Percentiles rank a stretch among this genome's conserved stretches.
phyloP scores from a whole-genome alignment of 37 sponge, comb jelly and placozoan species.

The Chondrilla cf. caribensis region DNA sequence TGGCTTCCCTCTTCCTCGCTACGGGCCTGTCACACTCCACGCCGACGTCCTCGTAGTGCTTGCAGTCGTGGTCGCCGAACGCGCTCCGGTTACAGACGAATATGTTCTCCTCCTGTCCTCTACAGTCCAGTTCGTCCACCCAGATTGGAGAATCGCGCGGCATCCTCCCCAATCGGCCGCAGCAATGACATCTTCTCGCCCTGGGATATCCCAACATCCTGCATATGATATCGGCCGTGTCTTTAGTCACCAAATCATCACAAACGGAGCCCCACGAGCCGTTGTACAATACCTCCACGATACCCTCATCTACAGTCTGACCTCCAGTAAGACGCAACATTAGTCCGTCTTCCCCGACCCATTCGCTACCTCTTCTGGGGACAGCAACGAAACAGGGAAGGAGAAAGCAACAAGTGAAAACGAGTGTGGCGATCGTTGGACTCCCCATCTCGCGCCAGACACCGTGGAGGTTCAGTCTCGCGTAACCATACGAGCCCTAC shows the following conservation, averaged over 20 bases:
- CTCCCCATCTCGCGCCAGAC: too few species aligned
- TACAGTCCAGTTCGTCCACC: slow-evolving; percentile 1
- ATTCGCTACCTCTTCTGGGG: background rate
- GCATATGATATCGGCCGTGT: background rate
- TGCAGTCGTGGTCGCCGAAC: background rate
- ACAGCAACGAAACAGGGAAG: too few species aligned
- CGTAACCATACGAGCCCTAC: too few species aligned
- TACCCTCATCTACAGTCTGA: background rate
- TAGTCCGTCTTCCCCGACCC: slow-evolving; percentile 1
- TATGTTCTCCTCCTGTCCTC: background rate
- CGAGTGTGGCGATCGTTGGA: too few species aligned
- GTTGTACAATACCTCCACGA: background rate
- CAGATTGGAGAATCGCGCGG: background rate
- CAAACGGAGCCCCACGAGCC: slow-evolving; percentile 17
- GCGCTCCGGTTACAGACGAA: background rate
- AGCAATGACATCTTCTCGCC: background rate
- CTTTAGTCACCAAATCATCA: background rate
- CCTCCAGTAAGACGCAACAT: slow-evolving; percentile 5
- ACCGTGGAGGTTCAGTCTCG: too few species aligned
- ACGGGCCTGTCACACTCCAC: background rate
- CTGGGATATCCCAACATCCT: slow-evolving; percentile 10
- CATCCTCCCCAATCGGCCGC: background rate
- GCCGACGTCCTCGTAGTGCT: background rate
- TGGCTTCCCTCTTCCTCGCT: background rate
- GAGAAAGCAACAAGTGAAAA: too few species aligned